phyloP scores from a whole-genome alignment of 2,797 vertebrate species.

The Acrossocheilus wenchowensis region DNA sequence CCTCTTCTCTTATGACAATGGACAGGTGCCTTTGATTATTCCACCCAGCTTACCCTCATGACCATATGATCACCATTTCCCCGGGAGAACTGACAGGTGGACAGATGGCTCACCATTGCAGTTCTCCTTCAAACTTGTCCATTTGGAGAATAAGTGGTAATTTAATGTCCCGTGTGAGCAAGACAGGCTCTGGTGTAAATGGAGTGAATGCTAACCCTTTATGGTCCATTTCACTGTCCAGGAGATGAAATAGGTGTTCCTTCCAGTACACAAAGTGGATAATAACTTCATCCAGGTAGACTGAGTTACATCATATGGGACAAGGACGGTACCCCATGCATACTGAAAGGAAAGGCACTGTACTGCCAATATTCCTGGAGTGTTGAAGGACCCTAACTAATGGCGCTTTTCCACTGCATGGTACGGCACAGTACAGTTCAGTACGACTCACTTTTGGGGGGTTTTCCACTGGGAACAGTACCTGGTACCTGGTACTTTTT shows the following conservation, averaged over 20 bases:
- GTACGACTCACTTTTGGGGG: too few relatives aligned
- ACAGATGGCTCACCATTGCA: constrained; percentile 19
- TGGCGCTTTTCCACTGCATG: too few relatives aligned
- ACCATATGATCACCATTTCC: constrained; percentile 26
- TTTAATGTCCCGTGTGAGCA: constrained; percentile 17
- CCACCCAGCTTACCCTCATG: neutral
- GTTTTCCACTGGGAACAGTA: too few relatives aligned
- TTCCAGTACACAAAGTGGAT: neutral
- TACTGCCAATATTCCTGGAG: neutral
- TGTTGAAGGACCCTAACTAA: neutral
- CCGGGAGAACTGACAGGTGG: neutral
- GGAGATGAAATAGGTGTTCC: neutral
- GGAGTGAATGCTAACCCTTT: neutral
- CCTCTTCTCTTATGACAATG: constrained; percentile 2
- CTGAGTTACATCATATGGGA: neutral
- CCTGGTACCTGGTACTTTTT: too few relatives aligned
- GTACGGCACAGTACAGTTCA: too few relatives aligned
- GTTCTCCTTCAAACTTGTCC: constrained; percentile 26
- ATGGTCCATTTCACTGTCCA: neutral
- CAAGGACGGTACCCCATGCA: neutral
- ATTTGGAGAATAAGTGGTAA: constrained; percentile 13
- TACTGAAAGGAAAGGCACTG: neutral
- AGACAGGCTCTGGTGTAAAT: neutral
- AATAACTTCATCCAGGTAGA: neutral
- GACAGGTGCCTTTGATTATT: constrained; percentile 24